Evolutionary conservation across 2,113 vertebrate genomes (phyloP).

Genomic region (Hydropotes inermis): DNA sequence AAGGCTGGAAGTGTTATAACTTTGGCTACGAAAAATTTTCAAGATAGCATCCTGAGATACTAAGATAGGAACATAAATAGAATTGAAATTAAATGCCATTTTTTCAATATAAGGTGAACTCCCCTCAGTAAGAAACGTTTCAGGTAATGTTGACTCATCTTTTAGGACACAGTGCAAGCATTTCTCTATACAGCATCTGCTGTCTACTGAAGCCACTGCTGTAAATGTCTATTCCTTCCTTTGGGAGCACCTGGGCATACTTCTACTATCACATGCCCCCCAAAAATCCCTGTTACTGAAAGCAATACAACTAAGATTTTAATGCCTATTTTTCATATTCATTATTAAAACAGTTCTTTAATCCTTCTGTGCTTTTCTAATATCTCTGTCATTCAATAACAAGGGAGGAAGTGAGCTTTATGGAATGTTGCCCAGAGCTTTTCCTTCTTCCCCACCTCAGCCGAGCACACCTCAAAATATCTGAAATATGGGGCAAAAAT

Average conservation of each 20-base stretch:
- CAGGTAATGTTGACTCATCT: neutral
- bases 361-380: neutral
- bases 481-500: neutral
- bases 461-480: neutral
- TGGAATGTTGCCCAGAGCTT: neutral
- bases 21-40: neutral
- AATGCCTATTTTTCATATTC: neutral
- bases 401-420: neutral
- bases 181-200: neutral
- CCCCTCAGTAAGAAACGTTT: neutral
- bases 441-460: neutral
- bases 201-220: neutral
- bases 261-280: neutral
- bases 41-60: neutral
- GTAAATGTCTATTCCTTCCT: neutral
- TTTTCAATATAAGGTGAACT: neutral
- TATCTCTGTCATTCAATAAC: neutral
- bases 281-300: neutral
- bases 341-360: constrained; percentile 8
- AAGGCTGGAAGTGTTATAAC: neutral
- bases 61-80: neutral
- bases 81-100: neutral
- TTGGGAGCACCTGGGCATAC: neutral
- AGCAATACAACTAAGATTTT: neutral
- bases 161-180: neutral